Percentiles rank a stretch among this genome's conserved stretches.
These are phyloP conservation scores for Rhinoraja longicauda DNA, from an alignment of 2,797 vertebrate species.

Conservation along the genomic window DNA sequence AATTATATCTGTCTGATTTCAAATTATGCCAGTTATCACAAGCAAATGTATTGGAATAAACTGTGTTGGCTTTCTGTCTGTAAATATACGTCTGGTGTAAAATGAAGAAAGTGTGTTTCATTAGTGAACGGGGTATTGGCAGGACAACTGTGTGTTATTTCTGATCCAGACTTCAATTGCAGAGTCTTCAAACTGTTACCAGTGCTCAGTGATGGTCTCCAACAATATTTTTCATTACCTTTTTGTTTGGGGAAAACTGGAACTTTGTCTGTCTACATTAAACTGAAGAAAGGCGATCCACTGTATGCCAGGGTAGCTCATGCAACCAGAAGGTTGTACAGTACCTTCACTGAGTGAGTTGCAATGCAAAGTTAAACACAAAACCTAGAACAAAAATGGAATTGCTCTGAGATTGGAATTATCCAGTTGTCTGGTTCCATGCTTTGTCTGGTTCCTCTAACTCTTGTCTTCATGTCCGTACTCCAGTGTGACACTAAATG, in stretches of 20 bases:
- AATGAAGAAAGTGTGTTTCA: constrained; percentile 27
- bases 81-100: constrained; percentile 34
- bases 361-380: background rate
- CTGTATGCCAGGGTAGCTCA: background rate
- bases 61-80: constrained; percentile 8
- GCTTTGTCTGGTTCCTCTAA: background rate
- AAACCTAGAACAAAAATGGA: background rate
- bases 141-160: background rate
- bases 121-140: background rate
- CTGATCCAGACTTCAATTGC: background rate
- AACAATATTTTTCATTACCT: background rate
- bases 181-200: constrained; percentile 25
- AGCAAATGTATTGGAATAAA: constrained; percentile 16
- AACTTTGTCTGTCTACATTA: constrained; percentile 22
- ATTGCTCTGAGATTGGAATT: background rate
- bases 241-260: constrained; percentile 26
- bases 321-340: background rate
- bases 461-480: background rate
- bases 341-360: background rate
- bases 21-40: constrained; percentile 7
- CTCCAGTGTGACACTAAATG: background rate
- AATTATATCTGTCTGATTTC: constrained; percentile 11
- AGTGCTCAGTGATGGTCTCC: background rate
- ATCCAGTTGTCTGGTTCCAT: background rate
- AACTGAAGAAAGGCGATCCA: background rate